These are phyloP conservation scores for Pyxicephalus adspersus DNA, from an alignment of 2,113 vertebrate species.

Conservation along the genomic window DNA sequence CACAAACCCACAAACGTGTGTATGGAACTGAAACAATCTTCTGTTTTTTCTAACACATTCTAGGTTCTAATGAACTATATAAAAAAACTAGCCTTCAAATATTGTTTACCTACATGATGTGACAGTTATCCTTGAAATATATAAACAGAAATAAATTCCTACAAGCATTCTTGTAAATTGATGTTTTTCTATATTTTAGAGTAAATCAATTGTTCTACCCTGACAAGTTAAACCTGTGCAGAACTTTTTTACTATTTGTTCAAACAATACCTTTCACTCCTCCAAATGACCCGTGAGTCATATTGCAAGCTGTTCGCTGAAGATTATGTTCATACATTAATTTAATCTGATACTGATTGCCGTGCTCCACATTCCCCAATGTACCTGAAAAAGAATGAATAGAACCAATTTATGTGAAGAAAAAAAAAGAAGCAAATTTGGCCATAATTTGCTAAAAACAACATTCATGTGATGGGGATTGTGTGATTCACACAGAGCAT, in stretches of 20 bases:
- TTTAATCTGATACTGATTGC: constrained; percentile 93
- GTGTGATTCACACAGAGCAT: too few relatives aligned
- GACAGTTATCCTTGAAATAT: neutral
- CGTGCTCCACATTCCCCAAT: constrained; percentile 91
- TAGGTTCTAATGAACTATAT: too few relatives aligned
- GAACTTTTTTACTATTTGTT: neutral
- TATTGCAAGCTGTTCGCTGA: constrained; percentile 92
- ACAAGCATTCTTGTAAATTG: neutral
- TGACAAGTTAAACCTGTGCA: neutral
- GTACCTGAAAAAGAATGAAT: constrained; percentile 70
- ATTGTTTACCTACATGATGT: too few relatives aligned
- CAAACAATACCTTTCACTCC: constrained; percentile 84
- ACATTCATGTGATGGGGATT: too few relatives aligned
- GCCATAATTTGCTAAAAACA: too few relatives aligned
- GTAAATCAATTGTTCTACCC: neutral
- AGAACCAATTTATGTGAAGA: neutral
- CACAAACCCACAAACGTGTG: too few relatives aligned
- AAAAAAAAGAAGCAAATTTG: neutral
- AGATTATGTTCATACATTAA: constrained; percentile 93
- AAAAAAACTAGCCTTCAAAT: too few relatives aligned
- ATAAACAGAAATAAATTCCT: neutral
- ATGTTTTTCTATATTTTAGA: neutral
- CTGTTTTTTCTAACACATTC: too few relatives aligned
- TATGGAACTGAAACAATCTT: too few relatives aligned
- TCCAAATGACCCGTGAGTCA: constrained; percentile 92